phyloP scores from a whole-genome alignment of 2,797 vertebrate genomes.

The Amniataba percoides region DNA sequence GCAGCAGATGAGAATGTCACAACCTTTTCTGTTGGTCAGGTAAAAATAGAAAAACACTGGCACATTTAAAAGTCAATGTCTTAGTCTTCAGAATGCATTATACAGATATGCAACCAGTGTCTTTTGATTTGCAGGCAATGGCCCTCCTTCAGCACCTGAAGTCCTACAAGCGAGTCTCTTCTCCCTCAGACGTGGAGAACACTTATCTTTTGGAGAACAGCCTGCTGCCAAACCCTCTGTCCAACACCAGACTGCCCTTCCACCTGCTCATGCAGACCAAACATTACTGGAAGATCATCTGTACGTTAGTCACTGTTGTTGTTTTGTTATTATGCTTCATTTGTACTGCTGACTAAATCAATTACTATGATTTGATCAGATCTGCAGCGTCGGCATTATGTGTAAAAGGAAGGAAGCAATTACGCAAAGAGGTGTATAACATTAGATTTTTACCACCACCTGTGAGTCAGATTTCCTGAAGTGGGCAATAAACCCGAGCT shows the following conservation, averaged over 20 bases:
- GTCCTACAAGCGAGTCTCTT: slow-evolving; percentile 90
- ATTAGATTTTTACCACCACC: background rate
- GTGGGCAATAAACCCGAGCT: background rate
- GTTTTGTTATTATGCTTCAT: background rate
- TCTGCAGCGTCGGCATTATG: background rate
- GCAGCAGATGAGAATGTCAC: slow-evolving; percentile 88
- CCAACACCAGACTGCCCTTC: slow-evolving; percentile 91
- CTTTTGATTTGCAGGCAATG: slow-evolving; percentile 84
- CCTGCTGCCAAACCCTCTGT: slow-evolving; percentile 85
- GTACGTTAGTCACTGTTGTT: slow-evolving; percentile 79
- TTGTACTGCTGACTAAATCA: background rate
- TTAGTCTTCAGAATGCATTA: background rate
- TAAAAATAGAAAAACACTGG: slow-evolving; percentile 61
- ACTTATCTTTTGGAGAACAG: slow-evolving; percentile 89
- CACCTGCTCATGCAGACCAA: slow-evolving; percentile 92
- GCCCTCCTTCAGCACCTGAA: slow-evolving; percentile 93
- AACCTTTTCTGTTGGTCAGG: slow-evolving; percentile 90
- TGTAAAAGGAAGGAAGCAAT: background rate
- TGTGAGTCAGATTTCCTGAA: background rate
- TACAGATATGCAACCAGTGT: background rate
- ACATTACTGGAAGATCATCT: slow-evolving; percentile 94
- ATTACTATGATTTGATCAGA: background rate
- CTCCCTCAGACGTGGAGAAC: slow-evolving; percentile 90
- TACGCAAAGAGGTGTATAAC: background rate
- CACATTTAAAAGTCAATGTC: background rate